Evolutionary conservation across 2,888 invertebrate species (phyloP).

Genomic region (Pterostichus madidus): DNA sequence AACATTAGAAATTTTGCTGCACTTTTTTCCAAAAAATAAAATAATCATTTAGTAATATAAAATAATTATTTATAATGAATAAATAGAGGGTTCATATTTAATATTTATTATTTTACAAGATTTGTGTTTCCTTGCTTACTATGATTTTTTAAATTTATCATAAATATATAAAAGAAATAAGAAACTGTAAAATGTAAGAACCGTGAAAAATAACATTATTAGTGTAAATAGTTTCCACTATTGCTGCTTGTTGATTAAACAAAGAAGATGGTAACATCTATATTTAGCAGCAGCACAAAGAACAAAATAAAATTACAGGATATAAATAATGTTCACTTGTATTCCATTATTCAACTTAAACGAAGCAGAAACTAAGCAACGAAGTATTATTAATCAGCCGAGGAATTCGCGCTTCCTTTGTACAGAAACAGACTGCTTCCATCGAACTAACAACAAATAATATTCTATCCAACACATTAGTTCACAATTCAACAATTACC

Average conservation of each 20-base stretch:
- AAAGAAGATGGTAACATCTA: constrained; percentile 35
- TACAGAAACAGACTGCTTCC: constrained; percentile 10
- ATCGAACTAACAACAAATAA: constrained; percentile 16
- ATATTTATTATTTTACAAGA: too few relatives aligned
- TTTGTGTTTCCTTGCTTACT: too few relatives aligned
- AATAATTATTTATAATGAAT: too few relatives aligned
- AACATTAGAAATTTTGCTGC: too few relatives aligned
- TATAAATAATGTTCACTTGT: constrained; percentile 46
- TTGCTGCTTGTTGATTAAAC: not conserved
- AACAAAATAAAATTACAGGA: constrained; percentile 32
- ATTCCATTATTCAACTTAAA: constrained; percentile 53
- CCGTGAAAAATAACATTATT: too few relatives aligned
- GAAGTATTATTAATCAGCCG: constrained; percentile 49
- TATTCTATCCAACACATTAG: constrained; percentile 19
- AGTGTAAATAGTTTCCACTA: not conserved
- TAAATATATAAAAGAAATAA: too few relatives aligned
- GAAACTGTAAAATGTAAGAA: too few relatives aligned
- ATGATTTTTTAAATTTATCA: too few relatives aligned
- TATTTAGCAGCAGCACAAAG: constrained; percentile 28
- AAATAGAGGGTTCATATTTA: too few relatives aligned
- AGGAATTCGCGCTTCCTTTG: constrained; percentile 46
- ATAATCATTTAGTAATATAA: too few relatives aligned
- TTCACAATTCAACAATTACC: constrained; percentile 24
- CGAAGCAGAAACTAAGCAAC: constrained; percentile 41
- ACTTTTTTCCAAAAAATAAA: too few relatives aligned